Evolutionary conservation across 1,140 invertebrate species (phyloP), one percentile per base, ranked within the genome.

Genomic region (Aphaenogaster floridana): DNA sequence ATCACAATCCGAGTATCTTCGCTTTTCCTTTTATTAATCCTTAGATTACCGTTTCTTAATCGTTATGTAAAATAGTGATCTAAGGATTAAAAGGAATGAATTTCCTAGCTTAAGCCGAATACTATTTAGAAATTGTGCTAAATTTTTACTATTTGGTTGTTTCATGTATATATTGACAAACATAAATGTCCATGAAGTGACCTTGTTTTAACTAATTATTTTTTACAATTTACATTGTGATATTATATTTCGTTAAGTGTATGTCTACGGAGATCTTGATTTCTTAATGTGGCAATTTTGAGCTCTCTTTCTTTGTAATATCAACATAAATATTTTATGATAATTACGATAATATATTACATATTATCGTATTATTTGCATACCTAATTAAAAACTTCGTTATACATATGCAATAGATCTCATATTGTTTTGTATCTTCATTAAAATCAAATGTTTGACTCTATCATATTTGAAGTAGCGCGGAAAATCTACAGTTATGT

Each of bases 391-490:
- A 61, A 57, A 28, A 63, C 21, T 74, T 76, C 34, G 42, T n/a
- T 84, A 84, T 21, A 28, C 28, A 39, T 42, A 50, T 21, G 45
- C 42, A 76, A 84, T 48, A 39, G 80, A 50, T 54, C 17, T 76
- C 34, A 15, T 59, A 50, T 81, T 86, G 52, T 89, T 94, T 79
- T 90, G 71, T 85, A 98, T 97, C 94, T 97, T 97, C 96, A 97
- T 97, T 57, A 98, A 92, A 17, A 98, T 96, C 81, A 98, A 94
- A 91, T 98, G 96, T 91, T 97, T 97, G 1, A 97, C 96, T 77
- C 97, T 96, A 77, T 98, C 97, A 91, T 98, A 98, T 7, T 97
- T 96, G 91, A 98, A 98, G 95, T 97, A 98, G 93, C 98, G 97
- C 3, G 97, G 96, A 93, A 98, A 98, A 93, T 98, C 96, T n/a